phyloP scores from a whole-genome alignment of 1,140 invertebrate genomes.

The Galleria mellonella region DNA sequence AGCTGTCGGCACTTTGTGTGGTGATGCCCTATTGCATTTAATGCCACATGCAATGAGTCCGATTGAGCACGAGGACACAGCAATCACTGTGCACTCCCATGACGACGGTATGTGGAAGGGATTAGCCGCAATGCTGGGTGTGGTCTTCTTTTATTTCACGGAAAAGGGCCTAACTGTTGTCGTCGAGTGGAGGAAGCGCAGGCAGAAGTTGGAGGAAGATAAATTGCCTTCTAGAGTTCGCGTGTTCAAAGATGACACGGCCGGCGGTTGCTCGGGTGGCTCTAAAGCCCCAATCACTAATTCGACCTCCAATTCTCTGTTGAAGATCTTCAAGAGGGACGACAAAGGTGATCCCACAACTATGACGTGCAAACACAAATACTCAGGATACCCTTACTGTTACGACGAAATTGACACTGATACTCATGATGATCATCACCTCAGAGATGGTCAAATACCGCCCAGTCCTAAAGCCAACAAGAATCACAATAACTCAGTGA shows the following conservation, averaged over 20 bases:
- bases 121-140: slow-evolving; percentile 84
- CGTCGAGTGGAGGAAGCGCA: slow-evolving; percentile 85
- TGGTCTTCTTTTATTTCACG: slow-evolving; percentile 92
- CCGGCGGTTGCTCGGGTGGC: slow-evolving; percentile 75
- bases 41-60: slow-evolving; percentile 87
- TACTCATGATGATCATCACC: slow-evolving; percentile 77
- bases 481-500: slow-evolving; percentile 52
- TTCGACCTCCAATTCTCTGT: slow-evolving; percentile 47
- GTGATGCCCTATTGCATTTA: slow-evolving; percentile 94
- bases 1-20: slow-evolving; percentile 92
- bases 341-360: slow-evolving; percentile 71
- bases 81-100: slow-evolving; percentile 51
- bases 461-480: slow-evolving; percentile 55
- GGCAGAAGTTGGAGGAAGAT: slow-evolving; percentile 76
- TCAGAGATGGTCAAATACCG: slow-evolving; percentile 55
- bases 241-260: slow-evolving; percentile 78
- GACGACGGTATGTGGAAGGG: slow-evolving; percentile 87
- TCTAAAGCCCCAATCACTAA: slow-evolving; percentile 47
- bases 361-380: slow-evolving; percentile 89
- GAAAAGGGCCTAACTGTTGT: slow-evolving; percentile 87
- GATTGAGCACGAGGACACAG: slow-evolving; percentile 67
- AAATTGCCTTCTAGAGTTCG: slow-evolving; percentile 78
- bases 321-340: slow-evolving; percentile 63
- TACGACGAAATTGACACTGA: slow-evolving; percentile 87
- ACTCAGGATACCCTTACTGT: slow-evolving; percentile 88